These are phyloP conservation scores for Apogon hyalosoma DNA, from an alignment of 2,797 vertebrate genomes.

Conservation along the genomic window DNA sequence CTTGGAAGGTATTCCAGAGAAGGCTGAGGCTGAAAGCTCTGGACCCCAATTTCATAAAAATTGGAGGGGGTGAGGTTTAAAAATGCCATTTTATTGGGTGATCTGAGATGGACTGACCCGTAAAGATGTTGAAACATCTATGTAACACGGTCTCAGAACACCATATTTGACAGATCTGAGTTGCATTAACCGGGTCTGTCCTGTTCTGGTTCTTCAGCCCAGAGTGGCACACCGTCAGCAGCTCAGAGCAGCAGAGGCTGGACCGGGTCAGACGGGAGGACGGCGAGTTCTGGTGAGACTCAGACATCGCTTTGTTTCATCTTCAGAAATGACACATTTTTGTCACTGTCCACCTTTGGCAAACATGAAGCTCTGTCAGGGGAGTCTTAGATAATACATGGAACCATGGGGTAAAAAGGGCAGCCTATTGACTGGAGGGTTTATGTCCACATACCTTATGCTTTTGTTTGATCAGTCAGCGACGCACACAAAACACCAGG, in stretches of 20 bases:
- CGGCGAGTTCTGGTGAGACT: slow-evolving; percentile 86
- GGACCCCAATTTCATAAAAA: no score
- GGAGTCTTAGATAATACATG: neutral
- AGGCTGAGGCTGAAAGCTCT: no score
- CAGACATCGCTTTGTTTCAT: no score
- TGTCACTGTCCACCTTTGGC: neutral
- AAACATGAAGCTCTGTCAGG: slow-evolving; percentile 4
- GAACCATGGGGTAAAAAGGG: neutral
- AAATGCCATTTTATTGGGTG: no score
- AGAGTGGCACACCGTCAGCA: slow-evolving; percentile 76
- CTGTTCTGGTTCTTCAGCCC: slow-evolving; percentile 47
- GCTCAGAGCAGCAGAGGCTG: slow-evolving; percentile 72
- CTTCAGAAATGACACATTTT: neutral
- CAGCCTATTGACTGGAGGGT: neutral
- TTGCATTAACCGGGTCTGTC: no score
- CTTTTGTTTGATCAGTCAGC: neutral
- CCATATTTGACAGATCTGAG: no score
- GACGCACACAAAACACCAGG: neutral
- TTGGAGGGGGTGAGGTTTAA: no score
- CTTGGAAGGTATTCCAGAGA: no score
- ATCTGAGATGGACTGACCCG: no score
- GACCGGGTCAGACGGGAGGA: slow-evolving; percentile 71
- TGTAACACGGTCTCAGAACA: no score
- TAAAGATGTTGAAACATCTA: no score
- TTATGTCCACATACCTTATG: neutral